These are phyloP conservation scores for Nephotettix cincticeps DNA, from an alignment of 1,140 invertebrate genomes.

Conservation along the genomic window DNA sequence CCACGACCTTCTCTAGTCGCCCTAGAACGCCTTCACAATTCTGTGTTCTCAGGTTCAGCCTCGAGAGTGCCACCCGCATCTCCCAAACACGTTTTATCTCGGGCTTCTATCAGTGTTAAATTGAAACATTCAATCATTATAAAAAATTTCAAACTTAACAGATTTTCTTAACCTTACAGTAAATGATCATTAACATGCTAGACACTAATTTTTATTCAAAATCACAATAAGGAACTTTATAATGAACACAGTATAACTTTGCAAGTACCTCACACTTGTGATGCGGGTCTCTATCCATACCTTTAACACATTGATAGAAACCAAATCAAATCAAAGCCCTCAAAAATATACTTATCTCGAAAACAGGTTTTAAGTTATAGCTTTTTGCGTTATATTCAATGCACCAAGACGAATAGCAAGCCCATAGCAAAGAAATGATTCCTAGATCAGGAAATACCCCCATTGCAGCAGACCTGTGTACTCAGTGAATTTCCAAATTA, in stretches of 20 bases:
- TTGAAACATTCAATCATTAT: not conserved
- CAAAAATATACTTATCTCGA: no score
- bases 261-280: not conserved
- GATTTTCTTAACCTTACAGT: not conserved
- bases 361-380: no score
- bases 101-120: not conserved
- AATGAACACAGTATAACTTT: not conserved
- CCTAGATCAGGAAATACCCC: no score
- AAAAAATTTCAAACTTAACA: not conserved
- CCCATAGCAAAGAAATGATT: no score
- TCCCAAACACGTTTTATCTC: slow-evolving; percentile 24
- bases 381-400: no score
- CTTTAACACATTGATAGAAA: no score
- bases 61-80: not conserved
- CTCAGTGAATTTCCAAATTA: no score
- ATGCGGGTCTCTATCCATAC: no score
- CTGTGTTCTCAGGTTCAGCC: slow-evolving; percentile 6
- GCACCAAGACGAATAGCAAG: no score
- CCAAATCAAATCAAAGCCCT: no score
- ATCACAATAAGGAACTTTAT: not conserved
- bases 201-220: not conserved
- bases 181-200: not conserved
- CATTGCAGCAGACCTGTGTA: no score
- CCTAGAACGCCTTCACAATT: slow-evolving; percentile 4
- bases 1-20: slow-evolving; percentile 12